Percentiles rank a stretch among this genome's conserved stretches.
Conservation (phyloP, 2,888 invertebrate genomes). For the Drosophila mimica region DNA sequence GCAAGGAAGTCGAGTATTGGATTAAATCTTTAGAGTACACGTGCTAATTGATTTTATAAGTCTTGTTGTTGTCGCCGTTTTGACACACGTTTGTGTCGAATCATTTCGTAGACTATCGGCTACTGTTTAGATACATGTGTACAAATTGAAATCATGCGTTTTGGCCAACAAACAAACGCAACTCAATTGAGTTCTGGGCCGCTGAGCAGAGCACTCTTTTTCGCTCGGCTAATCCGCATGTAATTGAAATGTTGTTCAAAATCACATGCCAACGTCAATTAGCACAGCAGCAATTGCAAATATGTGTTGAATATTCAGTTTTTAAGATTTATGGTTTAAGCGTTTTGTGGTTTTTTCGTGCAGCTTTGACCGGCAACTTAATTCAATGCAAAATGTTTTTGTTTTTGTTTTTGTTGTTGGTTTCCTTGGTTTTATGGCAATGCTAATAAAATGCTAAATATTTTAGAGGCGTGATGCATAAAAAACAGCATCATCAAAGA, state of each 20-base stretch:
- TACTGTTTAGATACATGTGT: conserved; percentile 33
- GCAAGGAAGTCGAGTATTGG: conserved; percentile 47
- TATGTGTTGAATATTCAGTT: conserved; percentile 39
- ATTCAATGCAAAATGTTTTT: conserved; percentile 22
- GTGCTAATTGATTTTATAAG: conserved; percentile 65
- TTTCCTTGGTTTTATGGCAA: conserved; percentile 34
- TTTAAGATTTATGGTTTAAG: conserved; percentile 45
- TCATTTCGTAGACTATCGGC: neutral
- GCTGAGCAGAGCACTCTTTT: conserved; percentile 14
- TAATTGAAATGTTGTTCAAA: conserved; percentile 70
- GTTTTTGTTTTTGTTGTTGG: neutral
- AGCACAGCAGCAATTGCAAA: conserved; percentile 51
- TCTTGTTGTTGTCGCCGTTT: conserved; percentile 13
- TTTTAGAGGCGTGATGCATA: conserved; percentile 28
- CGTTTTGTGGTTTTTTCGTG: conserved; percentile 30
- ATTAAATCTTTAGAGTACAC: conserved; percentile 48
- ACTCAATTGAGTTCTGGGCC: conserved; percentile 7
- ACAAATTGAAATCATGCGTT: conserved; percentile 72
- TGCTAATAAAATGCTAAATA: conserved; percentile 17
- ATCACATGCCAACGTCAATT: conserved; percentile 74
- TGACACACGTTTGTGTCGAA: conserved; percentile 23
- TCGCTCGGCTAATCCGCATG: conserved; percentile 28
- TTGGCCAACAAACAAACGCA: conserved; percentile 8
- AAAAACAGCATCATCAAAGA: conserved; percentile 1
- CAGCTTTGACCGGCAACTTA: conserved; percentile 36